These are phyloP conservation scores for Sisyra nigra DNA, from an alignment of 2,888 invertebrate species.

Conservation along the genomic window DNA sequence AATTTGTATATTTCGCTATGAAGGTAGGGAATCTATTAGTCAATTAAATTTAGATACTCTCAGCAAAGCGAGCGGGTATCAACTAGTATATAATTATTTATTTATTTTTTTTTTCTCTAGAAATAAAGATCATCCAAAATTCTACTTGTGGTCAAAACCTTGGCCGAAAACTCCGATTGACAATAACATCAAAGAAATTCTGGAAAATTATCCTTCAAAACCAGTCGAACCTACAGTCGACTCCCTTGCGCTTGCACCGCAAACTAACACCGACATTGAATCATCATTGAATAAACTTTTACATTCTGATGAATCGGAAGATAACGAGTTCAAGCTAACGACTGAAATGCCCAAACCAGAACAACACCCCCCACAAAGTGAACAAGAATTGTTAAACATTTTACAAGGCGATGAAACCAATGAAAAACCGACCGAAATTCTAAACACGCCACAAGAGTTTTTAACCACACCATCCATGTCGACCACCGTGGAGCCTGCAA, in stretches of 20 bases:
- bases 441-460: no score
- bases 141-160: conserved; percentile 74
- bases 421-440: no score
- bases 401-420: background rate
- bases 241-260: background rate
- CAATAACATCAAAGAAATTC: conserved; percentile 7
- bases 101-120: conserved; percentile 26
- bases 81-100: no score
- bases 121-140: conserved; percentile 67
- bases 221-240: background rate
- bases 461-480: background rate
- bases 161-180: conserved; percentile 44
- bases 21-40: no score
- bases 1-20: no score
- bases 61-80: no score
- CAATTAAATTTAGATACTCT: no score
- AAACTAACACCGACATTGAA: conserved; percentile 6
- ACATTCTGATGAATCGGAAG: background rate
- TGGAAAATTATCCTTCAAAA: background rate
- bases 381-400: conserved; percentile 6
- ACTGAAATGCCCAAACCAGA: background rate
- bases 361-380: background rate
- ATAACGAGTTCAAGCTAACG: background rate
- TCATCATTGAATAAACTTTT: conserved; percentile 3
- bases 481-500: background rate